Evolutionary conservation across 2,888 invertebrate genomes (phyloP).

Genomic region (Orthosia gracilis): DNA sequence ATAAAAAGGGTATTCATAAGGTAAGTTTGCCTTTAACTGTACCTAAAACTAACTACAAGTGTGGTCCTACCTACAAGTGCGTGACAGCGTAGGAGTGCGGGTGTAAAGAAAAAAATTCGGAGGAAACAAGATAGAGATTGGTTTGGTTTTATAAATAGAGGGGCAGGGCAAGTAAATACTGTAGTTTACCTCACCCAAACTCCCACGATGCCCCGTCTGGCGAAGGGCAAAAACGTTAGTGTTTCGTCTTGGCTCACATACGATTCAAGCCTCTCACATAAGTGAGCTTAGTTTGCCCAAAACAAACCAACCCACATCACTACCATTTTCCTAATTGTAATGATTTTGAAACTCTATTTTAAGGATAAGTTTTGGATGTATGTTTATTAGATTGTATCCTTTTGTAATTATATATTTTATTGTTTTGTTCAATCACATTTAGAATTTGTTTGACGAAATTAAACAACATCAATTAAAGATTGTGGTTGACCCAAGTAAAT

Average conservation of each 20-base stretch:
- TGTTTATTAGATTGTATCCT: background rate
- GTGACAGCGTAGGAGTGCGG: constrained; percentile 50
- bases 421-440: too few relatives aligned
- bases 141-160: constrained; percentile 32
- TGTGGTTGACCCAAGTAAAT: constrained; percentile 1
- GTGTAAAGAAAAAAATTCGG: constrained; percentile 29
- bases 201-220: constrained; percentile 53
- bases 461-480: background rate
- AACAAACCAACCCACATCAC: constrained; percentile 4
- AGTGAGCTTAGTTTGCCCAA: constrained; percentile 1
- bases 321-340: constrained; percentile 5
- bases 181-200: constrained; percentile 51
- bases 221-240: constrained; percentile 43
- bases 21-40: constrained; percentile 16
- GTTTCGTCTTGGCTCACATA: constrained; percentile 7
- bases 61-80: constrained; percentile 37
- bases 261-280: background rate
- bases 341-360: background rate
- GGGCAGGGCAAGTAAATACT: constrained; percentile 28
- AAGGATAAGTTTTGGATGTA: background rate
- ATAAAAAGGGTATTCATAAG: too few relatives aligned
- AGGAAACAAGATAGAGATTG: constrained; percentile 26
- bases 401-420: too few relatives aligned
- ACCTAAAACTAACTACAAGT: constrained; percentile 35
- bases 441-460: too few relatives aligned